These are phyloP conservation scores for Xestia ashworthii DNA, from an alignment of 2,888 invertebrate species.

Conservation along the genomic window DNA sequence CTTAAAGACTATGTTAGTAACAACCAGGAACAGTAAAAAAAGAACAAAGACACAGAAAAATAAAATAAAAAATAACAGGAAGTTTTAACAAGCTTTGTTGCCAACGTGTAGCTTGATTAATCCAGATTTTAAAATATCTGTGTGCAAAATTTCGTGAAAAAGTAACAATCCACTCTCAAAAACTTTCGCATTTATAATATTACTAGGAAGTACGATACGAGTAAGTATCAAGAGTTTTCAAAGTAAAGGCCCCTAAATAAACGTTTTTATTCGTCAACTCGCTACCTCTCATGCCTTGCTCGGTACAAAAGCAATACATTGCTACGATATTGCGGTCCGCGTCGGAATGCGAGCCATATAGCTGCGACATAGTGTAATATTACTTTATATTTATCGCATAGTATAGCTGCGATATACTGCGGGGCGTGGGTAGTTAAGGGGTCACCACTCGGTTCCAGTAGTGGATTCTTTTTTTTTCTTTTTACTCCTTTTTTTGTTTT, in stretches of 20 bases:
- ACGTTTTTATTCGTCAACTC: background rate
- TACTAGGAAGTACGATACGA: background rate
- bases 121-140: no score
- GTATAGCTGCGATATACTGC: background rate
- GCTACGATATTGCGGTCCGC: conserved; percentile 70
- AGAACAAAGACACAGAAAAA: no score
- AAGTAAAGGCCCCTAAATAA: background rate
- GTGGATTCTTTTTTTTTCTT: background rate
- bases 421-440: background rate
- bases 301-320: conserved; percentile 59
- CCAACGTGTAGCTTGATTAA: no score
- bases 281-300: conserved; percentile 42
- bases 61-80: no score
- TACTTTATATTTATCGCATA: conserved; percentile 48
- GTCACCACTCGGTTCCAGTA: background rate
- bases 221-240: background rate
- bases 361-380: conserved; percentile 63
- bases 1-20: no score
- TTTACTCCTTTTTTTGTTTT: no score
- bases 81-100: no score
- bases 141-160: no score
- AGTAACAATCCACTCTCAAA: no score
- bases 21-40: no score
- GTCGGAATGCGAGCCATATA: conserved; percentile 62
- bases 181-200: no score